Conservation (phyloP, 2,888 invertebrate species). For the Lithosia quadra region DNA sequence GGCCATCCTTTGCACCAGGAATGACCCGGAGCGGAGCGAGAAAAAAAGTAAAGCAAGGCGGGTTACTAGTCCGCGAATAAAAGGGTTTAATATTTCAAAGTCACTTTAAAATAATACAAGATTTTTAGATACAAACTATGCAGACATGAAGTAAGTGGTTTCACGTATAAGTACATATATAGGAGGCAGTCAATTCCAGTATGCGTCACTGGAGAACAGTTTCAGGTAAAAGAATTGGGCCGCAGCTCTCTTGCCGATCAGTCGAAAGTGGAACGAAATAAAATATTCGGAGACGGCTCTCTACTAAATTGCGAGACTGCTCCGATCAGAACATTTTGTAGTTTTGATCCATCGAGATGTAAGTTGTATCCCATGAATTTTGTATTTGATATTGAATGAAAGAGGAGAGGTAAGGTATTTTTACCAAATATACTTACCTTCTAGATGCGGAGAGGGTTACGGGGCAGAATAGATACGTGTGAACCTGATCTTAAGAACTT, state of each 20-base stretch:
- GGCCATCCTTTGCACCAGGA: too few species aligned
- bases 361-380: neutral
- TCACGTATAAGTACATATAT: neutral
- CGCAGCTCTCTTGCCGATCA: constrained; percentile 40
- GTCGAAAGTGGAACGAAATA: constrained; percentile 43
- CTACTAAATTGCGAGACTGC: constrained; percentile 49
- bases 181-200: constrained; percentile 23
- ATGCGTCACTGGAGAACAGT: constrained; percentile 25
- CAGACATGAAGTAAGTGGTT: neutral
- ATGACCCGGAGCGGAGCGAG: too few species aligned
- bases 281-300: constrained; percentile 51
- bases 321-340: constrained; percentile 26
- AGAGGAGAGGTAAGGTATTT: neutral
- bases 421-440: too few species aligned
- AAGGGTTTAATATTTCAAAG: too few species aligned
- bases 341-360: constrained; percentile 11
- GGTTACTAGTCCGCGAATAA: too few species aligned
- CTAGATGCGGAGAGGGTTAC: too few species aligned
- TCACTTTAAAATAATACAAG: neutral
- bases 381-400: neutral
- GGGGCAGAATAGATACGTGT: too few species aligned
- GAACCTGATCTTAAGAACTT: too few species aligned
- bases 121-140: too few species aligned
- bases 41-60: too few species aligned
- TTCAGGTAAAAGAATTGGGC: constrained; percentile 40